Percentiles rank a stretch among this genome's conserved stretches.
phyloP scores from a whole-genome alignment of 1,140 invertebrate genomes.

The Nephotettix cincticeps region DNA sequence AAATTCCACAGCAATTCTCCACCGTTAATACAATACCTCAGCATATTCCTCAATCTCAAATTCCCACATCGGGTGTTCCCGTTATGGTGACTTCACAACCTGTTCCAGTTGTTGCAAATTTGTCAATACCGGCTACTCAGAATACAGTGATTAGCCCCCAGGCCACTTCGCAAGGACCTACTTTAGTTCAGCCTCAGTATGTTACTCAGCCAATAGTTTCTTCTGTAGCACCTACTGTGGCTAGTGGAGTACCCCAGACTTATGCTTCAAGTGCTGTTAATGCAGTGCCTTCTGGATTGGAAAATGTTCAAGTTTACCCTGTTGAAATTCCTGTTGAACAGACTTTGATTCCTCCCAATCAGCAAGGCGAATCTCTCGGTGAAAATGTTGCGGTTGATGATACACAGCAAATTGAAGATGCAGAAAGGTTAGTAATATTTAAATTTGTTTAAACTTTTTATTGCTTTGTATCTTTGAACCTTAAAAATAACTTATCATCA shows the following conservation, averaged over 20 bases:
- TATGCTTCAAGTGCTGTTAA: conserved; percentile 24
- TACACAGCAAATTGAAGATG: conserved; percentile 56
- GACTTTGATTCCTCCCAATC: conserved; percentile 42
- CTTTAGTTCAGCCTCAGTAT: conserved; percentile 51
- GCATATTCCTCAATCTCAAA: conserved; percentile 16
- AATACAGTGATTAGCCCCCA: conserved; percentile 33
- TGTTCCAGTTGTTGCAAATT: background rate
- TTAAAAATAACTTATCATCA: no score
- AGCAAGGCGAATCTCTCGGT: conserved; percentile 50
- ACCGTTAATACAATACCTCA: background rate
- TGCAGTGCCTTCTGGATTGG: conserved; percentile 33
- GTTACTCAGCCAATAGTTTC: conserved; percentile 46
- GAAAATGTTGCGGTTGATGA: conserved; percentile 50
- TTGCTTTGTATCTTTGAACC: no score
- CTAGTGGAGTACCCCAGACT: conserved; percentile 5
- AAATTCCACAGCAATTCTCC: conserved; percentile 4
- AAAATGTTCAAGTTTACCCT: conserved; percentile 29
- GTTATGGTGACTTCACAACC: background rate
- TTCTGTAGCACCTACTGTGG: background rate
- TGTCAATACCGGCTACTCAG: conserved; percentile 35
- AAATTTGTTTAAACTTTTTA: no score
- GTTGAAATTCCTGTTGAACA: conserved; percentile 23
- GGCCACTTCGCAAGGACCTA: conserved; percentile 50
- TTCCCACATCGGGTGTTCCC: background rate
- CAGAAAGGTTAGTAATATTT: conserved; percentile 62